phyloP scores from a whole-genome alignment of 1,140 invertebrate species.

The Cotesia chilonis region DNA sequence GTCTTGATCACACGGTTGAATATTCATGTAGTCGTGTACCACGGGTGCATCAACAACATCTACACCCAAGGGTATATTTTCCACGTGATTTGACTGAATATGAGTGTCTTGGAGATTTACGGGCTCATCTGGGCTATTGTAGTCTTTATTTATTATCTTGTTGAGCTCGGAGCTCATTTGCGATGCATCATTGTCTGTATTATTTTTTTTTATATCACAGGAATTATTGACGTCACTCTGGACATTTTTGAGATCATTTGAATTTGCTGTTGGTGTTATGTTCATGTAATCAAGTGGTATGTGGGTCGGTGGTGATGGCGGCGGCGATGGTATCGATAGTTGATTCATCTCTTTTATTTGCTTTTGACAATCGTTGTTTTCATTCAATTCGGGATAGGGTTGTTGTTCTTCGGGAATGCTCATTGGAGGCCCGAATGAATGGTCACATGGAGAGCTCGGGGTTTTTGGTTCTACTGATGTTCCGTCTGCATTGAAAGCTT shows the following conservation, averaged over 20 bases:
- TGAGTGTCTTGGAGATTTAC: conserved; percentile 25
- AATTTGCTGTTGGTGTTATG: conserved; percentile 30
- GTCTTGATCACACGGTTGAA: conserved; percentile 45
- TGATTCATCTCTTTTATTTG: conserved; percentile 35
- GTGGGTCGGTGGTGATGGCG: conserved; percentile 55
- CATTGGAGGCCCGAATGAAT: conserved; percentile 38
- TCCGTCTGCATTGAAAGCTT: conserved; percentile 55
- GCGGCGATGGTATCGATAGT: conserved; percentile 27
- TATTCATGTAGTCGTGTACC: conserved; percentile 58
- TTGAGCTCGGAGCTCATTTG: neutral
- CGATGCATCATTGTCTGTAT: neutral
- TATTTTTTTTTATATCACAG: conserved; percentile 1
- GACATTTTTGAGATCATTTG: conserved; percentile 18
- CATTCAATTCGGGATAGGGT: conserved; percentile 32
- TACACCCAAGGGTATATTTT: conserved; percentile 10
- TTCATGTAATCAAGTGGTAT: conserved; percentile 56
- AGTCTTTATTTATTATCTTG: conserved; percentile 9
- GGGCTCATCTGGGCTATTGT: conserved; percentile 10
- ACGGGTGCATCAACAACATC: conserved; percentile 42
- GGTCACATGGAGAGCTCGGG: conserved; percentile 50
- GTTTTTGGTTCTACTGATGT: conserved; percentile 52
- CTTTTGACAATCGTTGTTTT: conserved; percentile 31
- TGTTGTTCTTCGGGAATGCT: conserved; percentile 40
- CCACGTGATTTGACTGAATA: conserved; percentile 35
- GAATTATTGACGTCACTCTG: neutral